A percentile compares a stretch with the other conserved stretches of the same genome.
These are phyloP conservation scores for Lycocerus yunnanus DNA, from an alignment of 2,888 invertebrate genomes.

Conservation along the genomic window DNA sequence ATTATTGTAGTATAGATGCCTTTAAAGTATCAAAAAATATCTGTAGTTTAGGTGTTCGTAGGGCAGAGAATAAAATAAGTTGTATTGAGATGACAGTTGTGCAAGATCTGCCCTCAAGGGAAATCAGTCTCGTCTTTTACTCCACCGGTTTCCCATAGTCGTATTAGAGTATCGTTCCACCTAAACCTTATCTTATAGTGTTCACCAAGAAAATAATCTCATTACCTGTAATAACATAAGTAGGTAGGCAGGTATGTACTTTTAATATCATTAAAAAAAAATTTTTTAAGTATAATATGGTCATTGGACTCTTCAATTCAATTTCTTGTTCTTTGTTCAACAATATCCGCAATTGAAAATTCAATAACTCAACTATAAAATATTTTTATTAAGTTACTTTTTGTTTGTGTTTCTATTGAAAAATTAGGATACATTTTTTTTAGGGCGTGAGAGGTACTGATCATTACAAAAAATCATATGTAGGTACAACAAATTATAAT, in stretches of 20 bases:
- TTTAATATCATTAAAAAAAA: neutral
- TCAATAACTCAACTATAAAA: neutral
- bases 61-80: slow-evolving; percentile 24
- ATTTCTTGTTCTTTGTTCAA: neutral
- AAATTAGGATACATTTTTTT: too few relatives aligned
- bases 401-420: neutral
- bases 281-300: neutral
- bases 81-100: slow-evolving; percentile 30
- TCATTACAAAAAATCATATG: too few relatives aligned
- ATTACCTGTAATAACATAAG: slow-evolving; percentile 6
- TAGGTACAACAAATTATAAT: too few relatives aligned
- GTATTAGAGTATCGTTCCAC: slow-evolving; percentile 26
- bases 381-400: neutral
- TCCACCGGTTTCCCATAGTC: slow-evolving; percentile 28
- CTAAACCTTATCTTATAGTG: slow-evolving; percentile 15
- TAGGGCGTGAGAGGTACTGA: too few relatives aligned
- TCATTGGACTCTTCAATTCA: neutral
- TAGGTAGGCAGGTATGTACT: neutral
- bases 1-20: neutral
- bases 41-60: slow-evolving; percentile 17
- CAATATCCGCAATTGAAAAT: neutral
- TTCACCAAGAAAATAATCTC: neutral
- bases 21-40: neutral
- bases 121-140: slow-evolving; percentile 30
- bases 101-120: slow-evolving; percentile 27